phyloP scores from a whole-genome alignment of 2,113 vertebrate species.

The Pygathrix nemaeus region DNA sequence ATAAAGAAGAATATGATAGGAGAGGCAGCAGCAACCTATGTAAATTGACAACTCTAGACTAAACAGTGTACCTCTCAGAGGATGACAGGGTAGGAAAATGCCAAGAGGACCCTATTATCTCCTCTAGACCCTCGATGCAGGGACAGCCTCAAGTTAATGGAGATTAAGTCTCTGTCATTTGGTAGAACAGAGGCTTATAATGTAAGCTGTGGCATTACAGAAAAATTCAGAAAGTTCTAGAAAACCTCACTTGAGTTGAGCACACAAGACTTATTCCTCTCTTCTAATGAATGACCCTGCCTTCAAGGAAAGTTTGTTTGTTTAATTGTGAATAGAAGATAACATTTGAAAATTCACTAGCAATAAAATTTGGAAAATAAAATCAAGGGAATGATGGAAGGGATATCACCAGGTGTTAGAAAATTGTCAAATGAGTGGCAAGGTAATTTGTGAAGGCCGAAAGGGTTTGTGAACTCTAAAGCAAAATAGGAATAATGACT shows the following conservation, averaged over 20 bases:
- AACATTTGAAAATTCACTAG: neutral
- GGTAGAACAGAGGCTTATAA: neutral
- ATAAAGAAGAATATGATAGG: neutral
- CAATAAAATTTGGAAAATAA: neutral
- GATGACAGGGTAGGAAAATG: neutral
- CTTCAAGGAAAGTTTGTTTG: neutral
- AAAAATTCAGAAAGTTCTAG: neutral
- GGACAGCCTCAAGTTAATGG: neutral
- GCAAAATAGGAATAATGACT: neutral
- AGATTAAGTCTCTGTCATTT: neutral
- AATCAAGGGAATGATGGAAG: neutral
- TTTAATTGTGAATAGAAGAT: neutral
- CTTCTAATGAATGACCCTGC: neutral
- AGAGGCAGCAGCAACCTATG: neutral
- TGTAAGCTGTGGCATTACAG: neutral
- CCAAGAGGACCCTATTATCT: neutral
- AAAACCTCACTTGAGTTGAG: neutral
- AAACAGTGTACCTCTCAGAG: neutral
- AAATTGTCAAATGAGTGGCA: neutral
- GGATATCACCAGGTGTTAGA: neutral
- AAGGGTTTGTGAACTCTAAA: neutral
- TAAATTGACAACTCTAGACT: neutral
- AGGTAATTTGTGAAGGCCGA: neutral
- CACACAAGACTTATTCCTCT: neutral
- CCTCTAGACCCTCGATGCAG: neutral